Conservation (phyloP, 1,140 invertebrate species). For the Periplaneta americana region DNA sequence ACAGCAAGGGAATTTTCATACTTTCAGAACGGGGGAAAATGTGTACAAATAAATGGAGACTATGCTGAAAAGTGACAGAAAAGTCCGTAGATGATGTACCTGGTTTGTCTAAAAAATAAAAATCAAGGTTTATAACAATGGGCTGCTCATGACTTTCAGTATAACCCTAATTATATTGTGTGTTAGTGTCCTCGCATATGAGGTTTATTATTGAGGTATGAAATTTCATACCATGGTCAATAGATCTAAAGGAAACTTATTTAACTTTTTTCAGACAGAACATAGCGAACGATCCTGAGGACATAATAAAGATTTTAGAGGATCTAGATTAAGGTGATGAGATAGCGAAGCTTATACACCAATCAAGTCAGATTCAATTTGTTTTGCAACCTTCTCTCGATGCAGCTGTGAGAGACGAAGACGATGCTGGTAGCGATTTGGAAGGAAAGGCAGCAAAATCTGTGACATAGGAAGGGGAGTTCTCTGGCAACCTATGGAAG, state of each 20-base stretch:
- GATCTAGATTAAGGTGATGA: neutral
- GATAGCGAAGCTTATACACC: neutral
- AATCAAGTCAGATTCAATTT: neutral
- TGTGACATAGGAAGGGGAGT: neutral
- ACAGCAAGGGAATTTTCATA: too few species aligned
- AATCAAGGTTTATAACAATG: too few species aligned
- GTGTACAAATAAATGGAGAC: too few species aligned
- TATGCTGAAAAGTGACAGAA: too few species aligned
- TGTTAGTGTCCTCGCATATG: neutral
- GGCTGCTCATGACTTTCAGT: too few species aligned
- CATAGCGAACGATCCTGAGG: neutral
- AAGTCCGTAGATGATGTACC: too few species aligned
- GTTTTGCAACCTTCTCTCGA: neutral
- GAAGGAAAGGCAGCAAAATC: neutral
- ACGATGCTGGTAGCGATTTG: neutral
- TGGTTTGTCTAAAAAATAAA: too few species aligned
- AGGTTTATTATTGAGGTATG: neutral
- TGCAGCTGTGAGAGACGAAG: neutral
- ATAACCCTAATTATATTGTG: neutral
- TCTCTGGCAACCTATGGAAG: neutral
- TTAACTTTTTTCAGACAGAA: neutral
- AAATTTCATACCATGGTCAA: neutral
- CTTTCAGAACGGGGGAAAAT: too few species aligned
- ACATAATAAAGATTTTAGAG: neutral
- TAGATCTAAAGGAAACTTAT: too few species aligned